Evolutionary conservation across 1,140 invertebrate species (phyloP), one percentile per base, ranked within the genome.

Genomic region (Cotesia chilonis): DNA sequence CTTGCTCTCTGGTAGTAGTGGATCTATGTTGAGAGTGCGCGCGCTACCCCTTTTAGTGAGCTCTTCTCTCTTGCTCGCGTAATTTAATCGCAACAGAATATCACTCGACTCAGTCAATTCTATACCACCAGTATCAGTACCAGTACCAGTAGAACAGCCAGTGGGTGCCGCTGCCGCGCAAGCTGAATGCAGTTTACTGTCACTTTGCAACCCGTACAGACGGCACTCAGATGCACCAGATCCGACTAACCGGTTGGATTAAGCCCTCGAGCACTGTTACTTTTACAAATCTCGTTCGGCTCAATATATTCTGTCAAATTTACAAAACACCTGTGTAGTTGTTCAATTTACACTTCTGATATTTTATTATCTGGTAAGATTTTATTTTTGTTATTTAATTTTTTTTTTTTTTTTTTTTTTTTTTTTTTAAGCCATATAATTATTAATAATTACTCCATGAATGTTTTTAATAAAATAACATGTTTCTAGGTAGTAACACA

Each of bases 11-110:
- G 72, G 78, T 73, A 77, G 74, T 70, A 74, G 76, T 73, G 79
- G 77, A 84, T 81, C 80, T 80, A 80, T 85, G 84, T 83, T 82
- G 82, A 82, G 84, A 83, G 81, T 85, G 82, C 83, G 84, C 83
- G 84, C 83, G 83, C 83, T 80, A 78, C 77, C 80, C 79, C 76
- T 72, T 73, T 75, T 68, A 14, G 4, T 67, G 3, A 28, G 17
- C 20, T n/a, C 14, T 70, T 61, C 38, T 37, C 73, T 61, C 59
- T 61, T 20, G 6, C 17, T 37, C 60, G 37, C 35, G 7, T 37
- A n/a, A 10, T 57, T 6, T 57, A 17, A 57, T 57, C 7, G 9
- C 59, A 61, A 47, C 20, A 17, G n/a, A 59, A 65, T 65, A 64
- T 61, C 69, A 61, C 51, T 70, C 12, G 3, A 28, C 28, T 28